Percentiles rank a stretch among this genome's conserved stretches.
Conservation (phyloP, 1,140 invertebrate genomes). For the Lepidurus couesii region DNA sequence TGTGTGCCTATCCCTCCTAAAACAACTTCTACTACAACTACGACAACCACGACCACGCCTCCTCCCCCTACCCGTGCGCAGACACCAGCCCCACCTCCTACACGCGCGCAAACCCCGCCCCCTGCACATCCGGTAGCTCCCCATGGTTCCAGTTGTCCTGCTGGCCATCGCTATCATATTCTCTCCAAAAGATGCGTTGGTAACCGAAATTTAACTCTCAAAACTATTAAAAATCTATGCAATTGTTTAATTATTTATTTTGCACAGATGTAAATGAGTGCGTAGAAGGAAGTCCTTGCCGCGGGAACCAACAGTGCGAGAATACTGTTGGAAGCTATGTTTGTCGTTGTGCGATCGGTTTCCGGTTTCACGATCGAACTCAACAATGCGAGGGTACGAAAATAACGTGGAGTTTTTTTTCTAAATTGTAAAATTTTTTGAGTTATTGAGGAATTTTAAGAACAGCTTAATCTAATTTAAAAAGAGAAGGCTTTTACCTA, state of each 20-base stretch:
- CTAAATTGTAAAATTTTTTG: neutral
- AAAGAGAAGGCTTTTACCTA: no score
- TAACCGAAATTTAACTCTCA: conserved; percentile 29
- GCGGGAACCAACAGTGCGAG: conserved; percentile 49
- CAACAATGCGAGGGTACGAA: conserved; percentile 50
- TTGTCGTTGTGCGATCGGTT: conserved; percentile 52
- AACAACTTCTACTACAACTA: conserved; percentile 27
- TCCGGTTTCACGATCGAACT: conserved; percentile 49
- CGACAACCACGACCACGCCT: conserved; percentile 18
- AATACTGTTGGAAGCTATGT: conserved; percentile 51
- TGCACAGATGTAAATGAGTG: conserved; percentile 47
- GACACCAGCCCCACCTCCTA: neutral
- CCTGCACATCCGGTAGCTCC: conserved; percentile 25
- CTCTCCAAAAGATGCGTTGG: conserved; percentile 38
- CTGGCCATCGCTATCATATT: conserved; percentile 43
- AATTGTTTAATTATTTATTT: conserved; percentile 26
- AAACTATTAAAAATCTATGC: neutral
- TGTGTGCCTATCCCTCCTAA: conserved; percentile 34
- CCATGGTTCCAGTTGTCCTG: conserved; percentile 41
- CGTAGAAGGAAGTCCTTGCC: conserved; percentile 42
- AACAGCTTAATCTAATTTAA: no score
- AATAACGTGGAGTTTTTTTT: conserved; percentile 16
- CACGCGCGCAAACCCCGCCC: neutral
- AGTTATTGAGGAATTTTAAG: no score
- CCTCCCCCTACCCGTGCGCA: neutral